Percentiles rank a stretch among this genome's conserved stretches.
These are phyloP conservation scores for Lamellibrachia columna DNA, from an alignment of 2,888 invertebrate genomes.

Conservation along the genomic window DNA sequence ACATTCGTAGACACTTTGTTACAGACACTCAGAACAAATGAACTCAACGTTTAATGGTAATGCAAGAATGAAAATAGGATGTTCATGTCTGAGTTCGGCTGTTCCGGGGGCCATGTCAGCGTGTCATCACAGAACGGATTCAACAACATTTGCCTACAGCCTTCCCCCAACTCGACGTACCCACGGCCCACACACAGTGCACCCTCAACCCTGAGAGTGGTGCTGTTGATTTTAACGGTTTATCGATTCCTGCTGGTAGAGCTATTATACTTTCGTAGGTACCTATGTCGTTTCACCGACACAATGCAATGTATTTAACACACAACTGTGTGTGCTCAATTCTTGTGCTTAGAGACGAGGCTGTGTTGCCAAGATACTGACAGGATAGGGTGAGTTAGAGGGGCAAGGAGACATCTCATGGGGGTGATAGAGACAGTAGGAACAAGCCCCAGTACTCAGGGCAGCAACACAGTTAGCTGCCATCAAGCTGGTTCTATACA, in stretches of 20 bases:
- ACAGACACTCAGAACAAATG: not conserved
- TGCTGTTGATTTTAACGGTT: slow-evolving; percentile 10
- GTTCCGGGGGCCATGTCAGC: not conserved
- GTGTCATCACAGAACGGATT: not conserved
- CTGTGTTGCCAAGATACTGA: not conserved
- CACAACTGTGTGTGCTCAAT: not conserved
- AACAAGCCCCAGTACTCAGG: not conserved
- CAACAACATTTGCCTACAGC: not conserved
- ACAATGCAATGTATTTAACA: not conserved
- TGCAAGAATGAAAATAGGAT: not conserved
- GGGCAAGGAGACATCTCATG: not conserved
- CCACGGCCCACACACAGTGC: not conserved
- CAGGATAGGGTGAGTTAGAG: not conserved
- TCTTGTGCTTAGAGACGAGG: not conserved
- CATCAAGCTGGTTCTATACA: not conserved
- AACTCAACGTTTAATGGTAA: not conserved
- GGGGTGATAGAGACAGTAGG: not conserved
- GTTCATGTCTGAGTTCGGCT: not conserved
- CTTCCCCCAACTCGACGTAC: not conserved
- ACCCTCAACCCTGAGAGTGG: not conserved
- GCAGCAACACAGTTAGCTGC: too few relatives aligned
- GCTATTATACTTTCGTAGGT: not conserved
- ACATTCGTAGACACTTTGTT: not conserved
- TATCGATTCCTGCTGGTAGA: not conserved
- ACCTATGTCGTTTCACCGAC: not conserved